phyloP scores from a whole-genome alignment of 2,888 invertebrate genomes.

The Heliconius aoede region DNA sequence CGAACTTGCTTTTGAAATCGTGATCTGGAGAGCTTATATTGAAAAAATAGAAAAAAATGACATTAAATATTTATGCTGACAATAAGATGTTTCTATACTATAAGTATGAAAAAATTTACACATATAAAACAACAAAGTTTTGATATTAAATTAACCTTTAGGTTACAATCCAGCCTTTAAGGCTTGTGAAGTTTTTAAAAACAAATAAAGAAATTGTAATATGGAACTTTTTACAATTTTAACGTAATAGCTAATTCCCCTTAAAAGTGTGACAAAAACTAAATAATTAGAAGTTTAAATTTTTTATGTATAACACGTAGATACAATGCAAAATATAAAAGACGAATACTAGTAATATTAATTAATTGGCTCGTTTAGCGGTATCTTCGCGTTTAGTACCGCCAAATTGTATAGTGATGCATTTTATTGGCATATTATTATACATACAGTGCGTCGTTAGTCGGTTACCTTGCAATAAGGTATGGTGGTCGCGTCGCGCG shows the following conservation, averaged over 20 bases:
- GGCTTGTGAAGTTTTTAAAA: background rate
- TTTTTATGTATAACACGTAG: background rate
- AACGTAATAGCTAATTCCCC: background rate
- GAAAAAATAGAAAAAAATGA: slow-evolving; percentile 12
- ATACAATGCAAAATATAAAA: slow-evolving; percentile 37
- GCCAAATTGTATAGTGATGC: slow-evolving; percentile 69
- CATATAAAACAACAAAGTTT: background rate
- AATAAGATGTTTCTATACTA: background rate
- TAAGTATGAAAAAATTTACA: no score
- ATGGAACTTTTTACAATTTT: background rate
- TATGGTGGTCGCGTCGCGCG: slow-evolving; percentile 77
- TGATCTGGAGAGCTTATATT: slow-evolving; percentile 34
- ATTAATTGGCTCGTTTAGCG: slow-evolving; percentile 76
- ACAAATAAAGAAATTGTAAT: background rate
- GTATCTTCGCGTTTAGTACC: slow-evolving; percentile 67
- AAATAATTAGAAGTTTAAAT: background rate
- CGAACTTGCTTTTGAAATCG: slow-evolving; percentile 55
- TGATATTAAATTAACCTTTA: background rate
- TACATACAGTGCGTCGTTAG: slow-evolving; percentile 62
- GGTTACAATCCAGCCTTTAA: background rate
- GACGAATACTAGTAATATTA: slow-evolving; percentile 50
- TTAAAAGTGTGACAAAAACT: background rate
- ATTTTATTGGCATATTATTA: slow-evolving; percentile 56
- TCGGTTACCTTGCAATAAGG: slow-evolving; percentile 80
- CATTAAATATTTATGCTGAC: background rate